phyloP scores from a whole-genome alignment of 2,113 vertebrate genomes.

The Potamarius usumacintae region DNA sequence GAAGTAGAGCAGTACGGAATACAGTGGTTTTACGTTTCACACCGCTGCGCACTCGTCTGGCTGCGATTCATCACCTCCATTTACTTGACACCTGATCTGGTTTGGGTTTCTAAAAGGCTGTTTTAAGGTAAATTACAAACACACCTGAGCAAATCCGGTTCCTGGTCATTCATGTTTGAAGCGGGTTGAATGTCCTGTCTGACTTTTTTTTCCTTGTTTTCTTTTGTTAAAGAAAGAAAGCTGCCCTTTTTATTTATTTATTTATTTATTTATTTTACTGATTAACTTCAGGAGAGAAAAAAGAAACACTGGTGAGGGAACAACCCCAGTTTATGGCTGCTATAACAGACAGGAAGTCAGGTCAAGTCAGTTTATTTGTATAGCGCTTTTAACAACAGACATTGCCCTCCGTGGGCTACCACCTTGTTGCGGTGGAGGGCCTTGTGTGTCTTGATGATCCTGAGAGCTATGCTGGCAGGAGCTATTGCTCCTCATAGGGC shows the following conservation, averaged over 20 bases:
- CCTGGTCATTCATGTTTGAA: background rate
- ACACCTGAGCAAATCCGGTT: background rate
- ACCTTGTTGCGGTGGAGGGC: too few species aligned
- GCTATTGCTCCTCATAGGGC: too few species aligned
- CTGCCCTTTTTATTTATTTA: background rate
- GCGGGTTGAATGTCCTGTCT: background rate
- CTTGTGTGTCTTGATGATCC: too few species aligned
- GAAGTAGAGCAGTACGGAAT: background rate
- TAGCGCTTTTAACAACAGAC: too few species aligned
- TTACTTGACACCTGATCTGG: background rate
- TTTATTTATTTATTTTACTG: too few species aligned
- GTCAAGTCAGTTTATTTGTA: too few species aligned
- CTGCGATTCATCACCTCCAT: background rate
- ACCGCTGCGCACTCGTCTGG: background rate
- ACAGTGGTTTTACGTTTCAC: background rate
- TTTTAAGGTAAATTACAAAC: background rate
- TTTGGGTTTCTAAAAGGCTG: background rate
- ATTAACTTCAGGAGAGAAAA: background rate
- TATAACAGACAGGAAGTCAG: background rate
- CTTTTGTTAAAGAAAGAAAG: background rate
- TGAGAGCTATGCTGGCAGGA: too few species aligned
- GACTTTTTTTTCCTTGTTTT: background rate
- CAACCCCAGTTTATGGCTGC: background rate
- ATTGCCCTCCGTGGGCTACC: too few species aligned
- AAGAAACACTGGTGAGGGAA: background rate